phyloP scores from a whole-genome alignment of 2,797 vertebrate genomes.

The Chanos chanos region DNA sequence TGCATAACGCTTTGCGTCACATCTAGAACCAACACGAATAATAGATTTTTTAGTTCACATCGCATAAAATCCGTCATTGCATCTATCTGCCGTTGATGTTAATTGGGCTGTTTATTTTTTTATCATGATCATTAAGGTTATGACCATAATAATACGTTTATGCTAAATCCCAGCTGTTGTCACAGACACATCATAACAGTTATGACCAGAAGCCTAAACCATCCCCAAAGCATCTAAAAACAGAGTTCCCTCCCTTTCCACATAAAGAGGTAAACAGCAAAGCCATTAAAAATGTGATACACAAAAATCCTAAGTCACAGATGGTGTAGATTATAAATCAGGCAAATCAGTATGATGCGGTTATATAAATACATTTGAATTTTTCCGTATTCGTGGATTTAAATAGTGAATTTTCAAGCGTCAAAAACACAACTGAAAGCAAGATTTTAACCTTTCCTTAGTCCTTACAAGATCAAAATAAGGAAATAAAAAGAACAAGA shows the following conservation, averaged over 20 bases:
- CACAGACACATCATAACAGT: conserved; percentile 42
- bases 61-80: conserved; percentile 24
- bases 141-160: conserved; percentile 29
- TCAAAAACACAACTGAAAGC: no score
- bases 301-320: neutral
- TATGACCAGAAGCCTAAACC: conserved; percentile 32
- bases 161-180: conserved; percentile 26
- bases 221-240: conserved; percentile 32
- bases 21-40: no score
- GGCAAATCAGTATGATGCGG: no score
- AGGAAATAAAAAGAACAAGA: neutral
- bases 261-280: conserved; percentile 37
- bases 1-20: neutral
- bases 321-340: no score
- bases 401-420: no score
- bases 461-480: neutral
- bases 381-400: no score
- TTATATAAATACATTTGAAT: no score
- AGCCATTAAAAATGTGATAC: neutral
- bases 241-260: conserved; percentile 33
- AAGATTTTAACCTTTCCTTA: no score
- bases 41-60: conserved; percentile 21
- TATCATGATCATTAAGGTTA: conserved; percentile 38
- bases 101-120: conserved; percentile 39
- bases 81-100: conserved; percentile 21